A percentile compares a stretch with the other conserved stretches of the same genome.
phyloP scores from a whole-genome alignment of 1,140 invertebrate genomes.

The Chrysopa pallens region DNA sequence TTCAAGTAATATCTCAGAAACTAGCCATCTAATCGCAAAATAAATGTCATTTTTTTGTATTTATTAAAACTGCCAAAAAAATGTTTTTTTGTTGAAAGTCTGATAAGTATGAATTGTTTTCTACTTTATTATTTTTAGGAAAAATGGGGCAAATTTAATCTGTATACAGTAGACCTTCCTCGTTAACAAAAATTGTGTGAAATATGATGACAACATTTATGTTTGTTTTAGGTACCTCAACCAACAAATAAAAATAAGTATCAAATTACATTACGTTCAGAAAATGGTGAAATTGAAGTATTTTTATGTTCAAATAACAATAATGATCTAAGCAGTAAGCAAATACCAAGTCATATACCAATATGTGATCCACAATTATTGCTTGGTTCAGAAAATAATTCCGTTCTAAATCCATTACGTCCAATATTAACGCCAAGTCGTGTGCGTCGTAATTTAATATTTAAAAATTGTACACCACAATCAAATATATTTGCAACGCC shows the following conservation, averaged over 20 bases:
- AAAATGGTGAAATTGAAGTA: constrained; percentile 80
- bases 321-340: neutral
- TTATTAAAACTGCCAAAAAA: no score
- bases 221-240: neutral
- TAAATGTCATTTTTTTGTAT: no score
- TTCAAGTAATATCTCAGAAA: no score
- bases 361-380: neutral
- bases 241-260: neutral
- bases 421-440: neutral
- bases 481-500: neutral
- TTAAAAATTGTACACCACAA: neutral
- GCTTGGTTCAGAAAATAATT: neutral
- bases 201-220: no score
- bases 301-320: constrained; percentile 64
- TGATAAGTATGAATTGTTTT: no score
- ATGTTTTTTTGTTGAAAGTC: no score
- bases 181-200: no score
- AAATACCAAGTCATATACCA: neutral
- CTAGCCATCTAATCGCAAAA: no score
- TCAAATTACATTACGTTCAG: constrained; percentile 8
- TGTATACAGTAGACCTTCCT: no score
- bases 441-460: neutral
- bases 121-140: no score
- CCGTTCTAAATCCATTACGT: neutral
- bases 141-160: no score